Percentiles rank a stretch among this genome's conserved stretches.
Conservation (phyloP, 2,113 vertebrate species). For the Reinhardtius hippoglossoides region DNA sequence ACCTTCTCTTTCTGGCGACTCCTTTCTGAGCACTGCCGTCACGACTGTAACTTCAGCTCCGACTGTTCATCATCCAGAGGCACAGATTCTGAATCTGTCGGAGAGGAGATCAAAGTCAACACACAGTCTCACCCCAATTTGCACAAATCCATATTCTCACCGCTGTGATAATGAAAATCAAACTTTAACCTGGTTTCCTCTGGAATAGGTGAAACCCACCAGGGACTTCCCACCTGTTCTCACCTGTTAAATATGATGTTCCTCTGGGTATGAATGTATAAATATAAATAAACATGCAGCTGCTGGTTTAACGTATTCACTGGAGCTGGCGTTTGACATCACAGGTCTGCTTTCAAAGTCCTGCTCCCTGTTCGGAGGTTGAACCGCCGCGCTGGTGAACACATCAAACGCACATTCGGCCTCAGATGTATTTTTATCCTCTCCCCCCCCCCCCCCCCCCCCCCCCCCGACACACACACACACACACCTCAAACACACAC, state of each 20-base stretch:
- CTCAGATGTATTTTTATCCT: conserved; percentile 69
- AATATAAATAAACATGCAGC: background rate
- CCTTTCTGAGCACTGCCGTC: background rate
- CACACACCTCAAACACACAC: conserved; percentile 2
- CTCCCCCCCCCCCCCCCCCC: background rate
- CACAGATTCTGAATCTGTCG: background rate
- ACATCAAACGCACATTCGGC: conserved; percentile 61
- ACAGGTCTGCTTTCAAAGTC: conserved; percentile 61
- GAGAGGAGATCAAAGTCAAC: background rate
- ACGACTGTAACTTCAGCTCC: background rate
- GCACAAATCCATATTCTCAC: conserved; percentile 12
- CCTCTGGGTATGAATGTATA: no score
- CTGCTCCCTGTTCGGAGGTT: conserved; percentile 33
- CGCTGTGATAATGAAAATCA: conserved; percentile 44
- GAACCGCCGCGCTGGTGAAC: conserved; percentile 34
- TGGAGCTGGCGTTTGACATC: conserved; percentile 57
- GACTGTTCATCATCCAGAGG: background rate
- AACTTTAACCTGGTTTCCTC: conserved; percentile 1
- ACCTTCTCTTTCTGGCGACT: no score
- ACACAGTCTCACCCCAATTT: conserved; percentile 32
- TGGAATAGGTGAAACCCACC: conserved; percentile 50
- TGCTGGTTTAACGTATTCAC: background rate
- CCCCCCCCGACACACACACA: background rate
- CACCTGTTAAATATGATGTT: background rate
- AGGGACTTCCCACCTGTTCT: conserved; percentile 21